phyloP scores from a whole-genome alignment of 92 coral and sea anemone species.

The Palythoa grandiflora region DNA sequence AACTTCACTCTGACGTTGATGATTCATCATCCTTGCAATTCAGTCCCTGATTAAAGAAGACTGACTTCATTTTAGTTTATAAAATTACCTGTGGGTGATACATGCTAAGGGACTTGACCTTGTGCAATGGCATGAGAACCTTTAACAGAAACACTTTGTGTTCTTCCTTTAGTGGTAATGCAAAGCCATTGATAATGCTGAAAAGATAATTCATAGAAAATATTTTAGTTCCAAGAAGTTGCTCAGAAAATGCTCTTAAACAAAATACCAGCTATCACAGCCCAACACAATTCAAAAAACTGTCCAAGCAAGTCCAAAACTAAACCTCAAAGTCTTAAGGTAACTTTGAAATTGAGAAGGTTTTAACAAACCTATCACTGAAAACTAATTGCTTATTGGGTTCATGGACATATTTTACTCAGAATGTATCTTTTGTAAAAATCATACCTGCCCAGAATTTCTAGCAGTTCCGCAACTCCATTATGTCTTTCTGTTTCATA shows the following conservation, averaged over 20 bases:
- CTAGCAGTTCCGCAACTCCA: constrained; percentile 98
- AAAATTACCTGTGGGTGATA: constrained; percentile 94
- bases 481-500: constrained; percentile 98
- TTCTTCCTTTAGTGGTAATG: constrained; percentile 95
- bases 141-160: constrained; percentile 90
- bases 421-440: no score
- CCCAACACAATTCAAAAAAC: no score
- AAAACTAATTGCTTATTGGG: background rate
- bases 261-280: no score
- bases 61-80: background rate
- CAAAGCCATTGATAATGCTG: constrained; percentile 99
- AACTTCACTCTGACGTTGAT: background rate
- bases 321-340: no score
- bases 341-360: no score
- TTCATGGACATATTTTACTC: background rate
- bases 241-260: background rate
- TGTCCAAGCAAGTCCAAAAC: no score
- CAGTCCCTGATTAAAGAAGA: background rate
- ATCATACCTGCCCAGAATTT: constrained; percentile 93
- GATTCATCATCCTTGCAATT: no score
- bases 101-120: constrained; percentile 97
- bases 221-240: background rate
- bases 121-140: constrained; percentile 97
- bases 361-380: no score
- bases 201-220: background rate